Evolutionary conservation across 2,888 invertebrate species (phyloP), one percentile per base, ranked within the genome.

Genomic region (Tenthredo amoena): DNA sequence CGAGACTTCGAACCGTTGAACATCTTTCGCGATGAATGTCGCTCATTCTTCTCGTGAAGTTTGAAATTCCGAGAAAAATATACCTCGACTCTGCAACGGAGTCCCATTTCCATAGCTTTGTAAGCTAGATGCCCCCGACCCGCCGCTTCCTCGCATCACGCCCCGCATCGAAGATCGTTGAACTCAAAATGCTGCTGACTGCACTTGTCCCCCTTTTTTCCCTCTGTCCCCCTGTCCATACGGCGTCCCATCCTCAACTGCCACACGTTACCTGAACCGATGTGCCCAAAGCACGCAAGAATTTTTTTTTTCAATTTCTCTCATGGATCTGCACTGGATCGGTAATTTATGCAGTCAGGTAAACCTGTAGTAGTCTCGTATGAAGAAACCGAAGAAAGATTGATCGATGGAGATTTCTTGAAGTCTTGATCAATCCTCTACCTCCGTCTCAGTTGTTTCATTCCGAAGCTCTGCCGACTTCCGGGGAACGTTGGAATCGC

Each of bases 151-250:
- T 83, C 83, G 83, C 83, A 68, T 68, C 83, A 71, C 83, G 88
- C 87, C 89, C 89, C 89, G 90, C 90, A 90, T 92, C 90, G 87
- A 89, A 91, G 93, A 92, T 92, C 93, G 90, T 93, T 93, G 93
- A 93, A 93, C 92, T 91, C 92, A 87, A 90, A 91, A 89, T 90
- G 88, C 87, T 89, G 91, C 91, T 89, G 90, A 90, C 89, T 87
- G 87, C 89, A 90, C 90, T 90, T 88, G 88, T 88, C 87, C 87
- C 87, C 86, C 83, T 86, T 85, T 87, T 86, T 86, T 86, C 88
- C 85, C 87, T 76, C 72, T 84, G 85, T 86, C 88, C 88, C 86
- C 87, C 87, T 85, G 76, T 83, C 58, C 40, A 84, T 86, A 77
- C 85, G 87, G 84, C 86, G 72, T 77, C 62, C 72, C 81, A 74